Evolutionary conservation across 2,797 vertebrate genomes (phyloP), one percentile per base, ranked within the genome.

Genomic region (Melanogrammus aeglefinus): DNA sequence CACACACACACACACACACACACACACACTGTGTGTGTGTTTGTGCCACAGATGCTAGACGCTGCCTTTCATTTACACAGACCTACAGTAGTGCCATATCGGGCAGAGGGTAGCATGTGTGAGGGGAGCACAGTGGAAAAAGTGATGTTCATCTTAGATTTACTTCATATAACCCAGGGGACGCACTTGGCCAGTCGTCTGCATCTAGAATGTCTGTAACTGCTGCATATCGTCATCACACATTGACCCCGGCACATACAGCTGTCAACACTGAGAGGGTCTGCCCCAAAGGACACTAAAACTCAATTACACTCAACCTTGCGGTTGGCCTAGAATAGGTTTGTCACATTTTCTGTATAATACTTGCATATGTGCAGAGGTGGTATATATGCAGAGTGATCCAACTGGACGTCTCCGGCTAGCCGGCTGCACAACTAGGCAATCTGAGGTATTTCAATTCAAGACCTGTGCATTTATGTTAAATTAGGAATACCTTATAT

Each of bases 111-210:
- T 27, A 66, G 7, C 10, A 63, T 63, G 57, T 63, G 57, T 63
- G 57, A 87, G 89, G 88, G 90, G 83, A 79, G 87, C 85, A 86
- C 82, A 86, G 47, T 90, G 90, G 91, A 93, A 92, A 90, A 90
- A 88, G 79, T 92, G 88, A 92, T 84, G 86, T 21, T 27, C 80
- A 81, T 88, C 77, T 77, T 47, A 76, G 74, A 84, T 80, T 85
- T 85, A 76, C 83, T 76, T 83, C 83, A 77, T 82, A 31, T 35
- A 35, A 72, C 70, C 70, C 70, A 72, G 70, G 33, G 70, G 77
- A 83, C 83, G 77, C 84, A 69, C 74, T 18, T 79, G 78, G 72
- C 51, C 31, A 24, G 31, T 38, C 47, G 41, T 36, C 41, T 35
- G 70, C 31, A 35, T 77, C 38, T 72, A 38, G 12, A 71, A 76